Percentiles rank a stretch among this genome's conserved stretches.
These are phyloP conservation scores for Heliconius melpomene DNA, from an alignment of 1,140 invertebrate genomes.

Conservation along the genomic window DNA sequence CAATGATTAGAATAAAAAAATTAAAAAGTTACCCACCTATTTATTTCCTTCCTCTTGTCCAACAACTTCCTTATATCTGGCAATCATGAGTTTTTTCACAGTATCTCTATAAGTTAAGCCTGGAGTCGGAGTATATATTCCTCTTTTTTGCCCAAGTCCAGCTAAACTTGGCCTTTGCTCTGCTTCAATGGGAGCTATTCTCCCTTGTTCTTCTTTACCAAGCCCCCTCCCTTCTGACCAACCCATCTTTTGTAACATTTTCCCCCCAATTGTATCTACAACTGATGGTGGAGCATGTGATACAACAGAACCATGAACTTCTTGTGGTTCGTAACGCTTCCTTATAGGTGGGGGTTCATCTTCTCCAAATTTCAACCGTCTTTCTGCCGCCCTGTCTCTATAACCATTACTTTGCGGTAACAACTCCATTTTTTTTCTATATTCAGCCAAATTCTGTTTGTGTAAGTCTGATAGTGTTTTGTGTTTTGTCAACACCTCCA, in stretches of 20 bases:
- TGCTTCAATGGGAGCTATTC: conserved; percentile 94
- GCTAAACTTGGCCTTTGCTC: conserved; percentile 83
- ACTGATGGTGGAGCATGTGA: conserved; percentile 82
- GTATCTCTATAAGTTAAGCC: conserved; percentile 95
- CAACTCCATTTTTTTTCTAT: conserved; percentile 79
- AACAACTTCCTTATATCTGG: conserved; percentile 89
- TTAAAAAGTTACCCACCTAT: conserved; percentile 55
- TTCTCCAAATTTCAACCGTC: conserved; percentile 96
- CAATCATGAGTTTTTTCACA: conserved; percentile 95
- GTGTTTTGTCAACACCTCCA: conserved; percentile 94
- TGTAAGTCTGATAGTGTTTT: conserved; percentile 96
- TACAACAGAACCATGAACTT: conserved; percentile 77
- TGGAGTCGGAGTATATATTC: conserved; percentile 87
- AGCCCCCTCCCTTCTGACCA: conserved; percentile 98
- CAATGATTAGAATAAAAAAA: conserved; percentile 44
- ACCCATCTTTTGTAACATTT: conserved; percentile 98
- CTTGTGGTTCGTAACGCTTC: conserved; percentile 84
- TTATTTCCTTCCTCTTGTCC: conserved; percentile 77
- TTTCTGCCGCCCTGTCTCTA: conserved; percentile 97
- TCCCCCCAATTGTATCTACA: conserved; percentile 89
- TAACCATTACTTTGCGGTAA: conserved; percentile 83
- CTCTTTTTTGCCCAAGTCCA: conserved; percentile 88
- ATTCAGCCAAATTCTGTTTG: conserved; percentile 94
- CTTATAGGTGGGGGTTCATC: conserved; percentile 87
- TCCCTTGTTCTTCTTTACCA: conserved; percentile 96